Evolutionary conservation across 2,113 vertebrate species (phyloP).

Genomic region (Corythornis vintsioides): DNA sequence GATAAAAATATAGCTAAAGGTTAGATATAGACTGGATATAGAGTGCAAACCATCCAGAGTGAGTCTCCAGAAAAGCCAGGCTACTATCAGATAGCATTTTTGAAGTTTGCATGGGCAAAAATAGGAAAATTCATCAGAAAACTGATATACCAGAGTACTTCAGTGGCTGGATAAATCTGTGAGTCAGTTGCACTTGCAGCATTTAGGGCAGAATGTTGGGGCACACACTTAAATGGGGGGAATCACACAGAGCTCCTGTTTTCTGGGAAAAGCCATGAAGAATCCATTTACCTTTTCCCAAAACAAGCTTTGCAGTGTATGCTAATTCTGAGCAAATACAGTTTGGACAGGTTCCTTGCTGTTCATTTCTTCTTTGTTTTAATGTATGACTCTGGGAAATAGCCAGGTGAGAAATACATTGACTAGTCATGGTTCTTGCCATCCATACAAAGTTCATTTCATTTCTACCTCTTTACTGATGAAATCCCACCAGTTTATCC

Average conservation of each 20-base stretch:
- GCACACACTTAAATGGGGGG: neutral
- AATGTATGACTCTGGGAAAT: conserved; percentile 35
- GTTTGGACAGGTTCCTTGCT: conserved; percentile 49
- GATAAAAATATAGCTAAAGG: too few species aligned
- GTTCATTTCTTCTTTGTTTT: conserved; percentile 71
- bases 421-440: conserved; percentile 64
- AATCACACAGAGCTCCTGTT: neutral
- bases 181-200: conserved; percentile 5
- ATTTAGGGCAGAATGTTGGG: neutral
- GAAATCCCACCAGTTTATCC: conserved; percentile 66
- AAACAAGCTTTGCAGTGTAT: conserved; percentile 48
- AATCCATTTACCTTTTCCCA: conserved; percentile 28
- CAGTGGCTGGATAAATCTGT: neutral
- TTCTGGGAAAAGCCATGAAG: neutral
- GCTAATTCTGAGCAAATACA: conserved; percentile 49
- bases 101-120: neutral
- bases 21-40: neutral
- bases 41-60: neutral
- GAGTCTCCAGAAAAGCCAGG: neutral
- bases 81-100: neutral
- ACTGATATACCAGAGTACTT: neutral
- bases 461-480: conserved; percentile 49
- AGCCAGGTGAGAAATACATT: conserved; percentile 63
- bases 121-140: neutral
- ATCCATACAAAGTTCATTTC: conserved; percentile 59